These are phyloP conservation scores for Paracanthobrama guichenoti DNA, from an alignment of 2,113 vertebrate genomes.

Conservation along the genomic window DNA sequence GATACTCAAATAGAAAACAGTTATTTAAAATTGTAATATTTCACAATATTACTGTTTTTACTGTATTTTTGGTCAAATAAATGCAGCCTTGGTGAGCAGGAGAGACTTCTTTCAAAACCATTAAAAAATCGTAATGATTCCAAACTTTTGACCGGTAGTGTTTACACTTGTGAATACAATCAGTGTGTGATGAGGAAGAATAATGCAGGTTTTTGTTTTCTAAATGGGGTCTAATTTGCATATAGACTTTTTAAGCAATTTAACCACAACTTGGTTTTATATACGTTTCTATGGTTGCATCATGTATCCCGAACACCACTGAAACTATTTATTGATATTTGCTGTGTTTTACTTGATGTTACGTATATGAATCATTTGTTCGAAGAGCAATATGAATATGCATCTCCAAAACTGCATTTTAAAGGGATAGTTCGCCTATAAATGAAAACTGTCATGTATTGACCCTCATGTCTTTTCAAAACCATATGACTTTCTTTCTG, in stretches of 20 bases:
- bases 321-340: conserved; percentile 48
- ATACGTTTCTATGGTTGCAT: conserved; percentile 39
- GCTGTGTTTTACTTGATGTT: conserved; percentile 41
- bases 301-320: conserved; percentile 22
- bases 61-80: not conserved
- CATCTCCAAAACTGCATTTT: conserved; percentile 22
- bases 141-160: not conserved
- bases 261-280: conserved; percentile 17
- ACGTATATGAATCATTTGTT: conserved; percentile 10
- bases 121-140: not conserved
- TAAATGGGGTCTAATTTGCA: conserved; percentile 29
- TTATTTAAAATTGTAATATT: not conserved
- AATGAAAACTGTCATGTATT: conserved; percentile 16
- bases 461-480: not conserved
- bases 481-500: not conserved
- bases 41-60: not conserved
- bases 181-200: conserved; percentile 17
- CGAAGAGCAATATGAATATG: conserved; percentile 36
- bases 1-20: not conserved
- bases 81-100: not conserved
- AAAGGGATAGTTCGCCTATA: not conserved
- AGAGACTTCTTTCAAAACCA: not conserved
- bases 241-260: conserved; percentile 26
- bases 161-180: conserved; percentile 18
- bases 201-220: not conserved